Evolutionary conservation across 2,888 invertebrate genomes (phyloP).

Genomic region (Apamea sordens): DNA sequence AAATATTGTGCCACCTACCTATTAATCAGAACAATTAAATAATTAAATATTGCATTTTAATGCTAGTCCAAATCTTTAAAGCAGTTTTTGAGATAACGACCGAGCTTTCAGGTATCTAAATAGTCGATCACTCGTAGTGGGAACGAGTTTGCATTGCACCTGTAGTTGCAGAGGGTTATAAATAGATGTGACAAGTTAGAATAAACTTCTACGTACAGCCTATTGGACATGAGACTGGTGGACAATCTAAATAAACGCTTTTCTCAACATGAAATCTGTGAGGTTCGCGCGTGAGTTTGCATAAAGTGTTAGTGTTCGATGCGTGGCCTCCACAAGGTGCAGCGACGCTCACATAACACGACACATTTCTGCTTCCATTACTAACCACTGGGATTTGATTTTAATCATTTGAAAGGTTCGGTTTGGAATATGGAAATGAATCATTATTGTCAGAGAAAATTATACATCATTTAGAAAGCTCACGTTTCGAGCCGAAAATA

Average conservation of each 20-base stretch:
- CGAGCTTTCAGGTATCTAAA: too few species aligned
- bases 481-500: neutral
- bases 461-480: slow-evolving; percentile 21
- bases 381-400: slow-evolving; percentile 29
- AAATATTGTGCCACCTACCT: neutral
- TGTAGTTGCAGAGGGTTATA: slow-evolving; percentile 38
- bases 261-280: slow-evolving; percentile 17
- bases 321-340: slow-evolving; percentile 41
- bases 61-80: neutral
- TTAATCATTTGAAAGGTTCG: slow-evolving; percentile 44
- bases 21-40: neutral
- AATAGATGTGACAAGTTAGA: slow-evolving; percentile 43
- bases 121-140: neutral
- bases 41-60: neutral
- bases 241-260: slow-evolving; percentile 24
- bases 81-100: slow-evolving; percentile 2
- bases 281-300: slow-evolving; percentile 48
- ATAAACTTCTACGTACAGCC: slow-evolving; percentile 17
- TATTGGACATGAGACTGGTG: neutral
- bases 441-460: slow-evolving; percentile 13
- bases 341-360: slow-evolving; percentile 48
- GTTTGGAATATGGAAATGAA: slow-evolving; percentile 21
- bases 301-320: slow-evolving; percentile 40
- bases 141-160: slow-evolving; percentile 44
- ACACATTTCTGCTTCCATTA: slow-evolving; percentile 45